Conservation (phyloP, 1,140 invertebrate genomes). For the Trissolcus basalis region DNA sequence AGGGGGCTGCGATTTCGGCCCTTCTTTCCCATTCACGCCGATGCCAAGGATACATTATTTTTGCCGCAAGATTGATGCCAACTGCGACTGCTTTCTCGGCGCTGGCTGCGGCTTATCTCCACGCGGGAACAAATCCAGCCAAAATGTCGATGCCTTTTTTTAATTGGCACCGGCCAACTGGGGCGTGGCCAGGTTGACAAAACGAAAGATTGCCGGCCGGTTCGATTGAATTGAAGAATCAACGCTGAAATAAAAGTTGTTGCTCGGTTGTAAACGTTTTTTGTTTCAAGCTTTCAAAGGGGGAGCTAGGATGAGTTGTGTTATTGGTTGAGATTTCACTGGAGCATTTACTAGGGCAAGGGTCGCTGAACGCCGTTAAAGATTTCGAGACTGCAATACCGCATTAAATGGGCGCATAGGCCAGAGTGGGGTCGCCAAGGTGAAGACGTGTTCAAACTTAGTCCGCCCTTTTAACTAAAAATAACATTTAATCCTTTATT, state of each 20-base stretch:
- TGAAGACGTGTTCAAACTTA: slow-evolving; percentile 25
- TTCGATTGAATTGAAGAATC: no score
- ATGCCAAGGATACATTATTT: slow-evolving; percentile 33
- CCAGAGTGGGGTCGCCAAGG: slow-evolving; percentile 45
- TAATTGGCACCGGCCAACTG: no score
- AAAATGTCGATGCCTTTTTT: background rate
- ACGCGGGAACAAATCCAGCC: background rate
- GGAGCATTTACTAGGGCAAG: slow-evolving; percentile 64
- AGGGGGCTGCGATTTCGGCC: slow-evolving; percentile 5
- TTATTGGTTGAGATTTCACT: no score
- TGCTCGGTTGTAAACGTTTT: no score
- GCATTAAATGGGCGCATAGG: slow-evolving; percentile 64
- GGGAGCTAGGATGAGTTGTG: no score
- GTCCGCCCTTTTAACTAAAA: background rate
- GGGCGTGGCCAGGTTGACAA: no score
- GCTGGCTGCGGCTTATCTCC: background rate
- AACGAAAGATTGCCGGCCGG: no score
- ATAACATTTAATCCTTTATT: no score
- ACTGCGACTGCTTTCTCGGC: background rate
- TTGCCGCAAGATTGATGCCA: slow-evolving; percentile 23
- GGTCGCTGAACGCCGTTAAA: slow-evolving; percentile 73
- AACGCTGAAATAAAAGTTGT: no score
- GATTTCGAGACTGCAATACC: slow-evolving; percentile 69
- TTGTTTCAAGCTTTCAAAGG: no score
- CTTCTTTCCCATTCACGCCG: slow-evolving; percentile 1